A percentile compares a stretch with the other conserved stretches of the same genome.
These are phyloP conservation scores for Drosophila colorata DNA, from an alignment of 2,888 invertebrate species.

Conservation along the genomic window DNA sequence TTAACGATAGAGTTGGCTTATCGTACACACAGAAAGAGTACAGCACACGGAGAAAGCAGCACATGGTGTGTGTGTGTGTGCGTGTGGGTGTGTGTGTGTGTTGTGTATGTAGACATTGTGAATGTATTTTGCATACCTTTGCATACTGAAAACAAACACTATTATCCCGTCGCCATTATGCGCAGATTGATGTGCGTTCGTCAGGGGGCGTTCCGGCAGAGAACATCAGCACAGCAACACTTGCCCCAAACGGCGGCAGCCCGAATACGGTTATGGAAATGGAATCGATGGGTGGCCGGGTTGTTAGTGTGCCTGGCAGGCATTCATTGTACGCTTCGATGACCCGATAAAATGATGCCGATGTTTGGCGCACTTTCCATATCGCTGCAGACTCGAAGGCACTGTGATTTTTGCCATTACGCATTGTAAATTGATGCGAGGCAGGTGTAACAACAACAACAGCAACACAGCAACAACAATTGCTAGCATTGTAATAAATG, in stretches of 20 bases:
- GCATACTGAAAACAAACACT: slow-evolving; percentile 71
- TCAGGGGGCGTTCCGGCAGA: slow-evolving; percentile 19
- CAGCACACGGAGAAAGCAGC: slow-evolving; percentile 26
- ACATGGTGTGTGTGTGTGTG: slow-evolving; percentile 12
- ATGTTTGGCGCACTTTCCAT: slow-evolving; percentile 43
- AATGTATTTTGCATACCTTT: slow-evolving; percentile 67
- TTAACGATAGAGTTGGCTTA: neutral
- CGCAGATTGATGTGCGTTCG: slow-evolving; percentile 73
- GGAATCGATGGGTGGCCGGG: slow-evolving; percentile 13
- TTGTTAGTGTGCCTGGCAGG: slow-evolving; percentile 28
- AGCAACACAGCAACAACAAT: slow-evolving; percentile 19
- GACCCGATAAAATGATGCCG: slow-evolving; percentile 67
- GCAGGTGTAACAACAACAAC: slow-evolving; percentile 58
- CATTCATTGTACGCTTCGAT: slow-evolving; percentile 62
- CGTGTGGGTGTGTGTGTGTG: slow-evolving; percentile 9
- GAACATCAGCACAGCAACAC: slow-evolving; percentile 36
- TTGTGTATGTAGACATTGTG: slow-evolving; percentile 38
- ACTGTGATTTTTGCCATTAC: slow-evolving; percentile 46
- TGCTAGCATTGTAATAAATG: slow-evolving; percentile 49
- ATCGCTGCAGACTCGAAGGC: slow-evolving; percentile 28
- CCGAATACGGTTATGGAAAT: slow-evolving; percentile 26
- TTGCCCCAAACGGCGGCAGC: slow-evolving; percentile 33
- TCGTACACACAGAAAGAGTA: slow-evolving; percentile 15
- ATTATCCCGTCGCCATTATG: slow-evolving; percentile 73
- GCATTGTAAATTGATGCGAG: slow-evolving; percentile 44